A percentile compares a stretch with the other conserved stretches of the same genome.
Conservation (phyloP, 2,113 vertebrate genomes). For the Cyanoramphus novaezelandiae region DNA sequence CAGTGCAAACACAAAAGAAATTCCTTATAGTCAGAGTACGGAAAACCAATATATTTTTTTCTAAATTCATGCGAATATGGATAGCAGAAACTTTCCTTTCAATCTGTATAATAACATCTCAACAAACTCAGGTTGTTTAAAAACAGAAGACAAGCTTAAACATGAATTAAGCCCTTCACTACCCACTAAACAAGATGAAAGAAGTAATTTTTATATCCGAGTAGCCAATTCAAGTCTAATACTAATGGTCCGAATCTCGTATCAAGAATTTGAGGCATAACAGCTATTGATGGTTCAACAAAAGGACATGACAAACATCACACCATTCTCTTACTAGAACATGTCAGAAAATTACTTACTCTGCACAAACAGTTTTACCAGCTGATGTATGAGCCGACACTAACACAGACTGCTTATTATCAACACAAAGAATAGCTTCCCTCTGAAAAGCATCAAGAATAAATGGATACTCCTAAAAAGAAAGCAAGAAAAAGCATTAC, state of each 20-base stretch:
- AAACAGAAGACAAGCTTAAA: not conserved
- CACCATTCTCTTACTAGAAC: not conserved
- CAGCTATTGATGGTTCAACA: not conserved
- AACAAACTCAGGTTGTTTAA: not conserved
- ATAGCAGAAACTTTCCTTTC: not conserved
- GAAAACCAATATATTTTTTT: not conserved
- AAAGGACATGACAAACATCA: not conserved
- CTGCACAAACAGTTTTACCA: conserved; percentile 99
- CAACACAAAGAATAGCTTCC: conserved; percentile 94
- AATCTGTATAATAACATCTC: not conserved
- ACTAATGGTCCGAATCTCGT: not conserved
- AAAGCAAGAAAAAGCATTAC: not conserved
- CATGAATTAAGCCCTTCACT: not conserved
- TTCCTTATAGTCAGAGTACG: not conserved
- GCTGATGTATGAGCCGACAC: conserved; percentile 98
- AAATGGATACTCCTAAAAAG: conserved; percentile 92
- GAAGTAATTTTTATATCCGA: not conserved
- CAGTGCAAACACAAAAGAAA: not conserved
- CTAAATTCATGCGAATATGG: not conserved
- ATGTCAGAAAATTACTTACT: conserved; percentile 82
- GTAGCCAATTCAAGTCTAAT: not conserved
- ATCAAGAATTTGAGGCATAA: not conserved
- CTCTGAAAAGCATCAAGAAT: conserved; percentile 96
- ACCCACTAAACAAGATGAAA: not conserved
- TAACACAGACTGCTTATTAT: conserved; percentile 97